These are phyloP conservation scores for Alexandromys fortis DNA, from an alignment of 2,113 vertebrate species.

Conservation along the genomic window DNA sequence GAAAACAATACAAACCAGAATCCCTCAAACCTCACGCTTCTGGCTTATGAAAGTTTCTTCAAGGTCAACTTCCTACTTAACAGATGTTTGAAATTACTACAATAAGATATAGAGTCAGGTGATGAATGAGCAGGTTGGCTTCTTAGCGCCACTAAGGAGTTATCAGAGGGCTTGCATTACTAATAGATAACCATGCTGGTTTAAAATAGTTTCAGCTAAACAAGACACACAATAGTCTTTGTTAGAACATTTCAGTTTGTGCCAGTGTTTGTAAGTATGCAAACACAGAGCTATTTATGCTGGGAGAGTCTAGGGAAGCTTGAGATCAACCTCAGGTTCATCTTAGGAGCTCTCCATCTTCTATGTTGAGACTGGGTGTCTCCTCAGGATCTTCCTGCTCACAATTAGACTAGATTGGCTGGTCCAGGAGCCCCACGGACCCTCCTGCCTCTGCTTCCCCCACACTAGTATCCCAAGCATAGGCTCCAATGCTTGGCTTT, in stretches of 20 bases:
- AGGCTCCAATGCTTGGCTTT: background rate
- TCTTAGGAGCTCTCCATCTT: too few relatives aligned
- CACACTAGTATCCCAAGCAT: background rate
- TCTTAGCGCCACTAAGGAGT: background rate
- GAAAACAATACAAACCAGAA: background rate
- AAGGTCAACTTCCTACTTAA: background rate
- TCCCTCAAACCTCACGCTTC: background rate
- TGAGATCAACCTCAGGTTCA: too few relatives aligned
- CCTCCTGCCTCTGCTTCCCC: background rate
- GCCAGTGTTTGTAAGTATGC: too few relatives aligned
- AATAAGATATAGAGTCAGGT: background rate
- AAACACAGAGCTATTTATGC: background rate
- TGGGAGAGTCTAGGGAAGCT: too few relatives aligned
- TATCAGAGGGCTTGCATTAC: background rate
- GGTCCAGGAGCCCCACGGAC: too few relatives aligned
- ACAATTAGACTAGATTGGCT: background rate
- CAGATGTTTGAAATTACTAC: background rate
- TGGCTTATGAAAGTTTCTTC: background rate
- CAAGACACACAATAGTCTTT: slow-evolving; percentile 7
- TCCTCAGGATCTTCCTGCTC: too few relatives aligned
- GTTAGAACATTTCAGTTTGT: background rate
- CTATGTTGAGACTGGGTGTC: too few relatives aligned
- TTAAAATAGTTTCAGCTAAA: background rate
- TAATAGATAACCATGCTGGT: background rate
- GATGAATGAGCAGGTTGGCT: background rate